Base-by-base conservation (phyloP, 2,797 vertebrate genomes). In the Allobates femoralis region DNA sequence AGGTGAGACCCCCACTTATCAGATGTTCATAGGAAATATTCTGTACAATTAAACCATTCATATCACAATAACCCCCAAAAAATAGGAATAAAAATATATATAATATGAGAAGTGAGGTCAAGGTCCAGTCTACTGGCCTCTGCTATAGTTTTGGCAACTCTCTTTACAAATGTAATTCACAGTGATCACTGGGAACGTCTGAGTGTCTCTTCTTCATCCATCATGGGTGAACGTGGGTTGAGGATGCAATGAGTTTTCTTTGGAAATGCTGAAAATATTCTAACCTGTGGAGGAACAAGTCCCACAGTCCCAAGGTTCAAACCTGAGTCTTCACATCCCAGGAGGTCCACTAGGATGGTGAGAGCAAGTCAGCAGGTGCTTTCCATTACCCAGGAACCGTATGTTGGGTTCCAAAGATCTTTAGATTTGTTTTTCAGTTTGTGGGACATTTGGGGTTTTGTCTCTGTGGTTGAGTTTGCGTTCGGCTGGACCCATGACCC, bases 321-420 rank as follows among this genome's bases (percentile, higher is more conserved):
- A 32, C 90, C 93, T 0, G 92, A 93, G 86, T 95, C 94, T 23
- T 92, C 94, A 85, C 82, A 88, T 79, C 97, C 94, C 6, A 91
- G 89, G 55, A 90, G 23, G 85, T 87, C 75, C 82, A 84, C 90
- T 86, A 73, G 89, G 75, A 79, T 91, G 90, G 71, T 90, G 90
- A 86, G 41, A 60, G 90, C 67, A 90, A 90, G 64, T 91, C 87
- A 93, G 85, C 93, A 93, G 85, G 95, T 94, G 89, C 91, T 96
- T 86, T 98, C 97, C 89, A 97, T 91, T 83, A 97, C 95, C 96
- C 96, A 98, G 0, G 97, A 98, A 53, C 96, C 96, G 0, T 96
- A 98, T 0, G 97, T 98, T 82, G 96, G 97, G 93, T 99, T 98
- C 97, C 96, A 99, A 88, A 98, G 94, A 84, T 97, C 97, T 93